Base-by-base conservation (phyloP, 2,113 vertebrate genomes). In the Strigops habroptila region DNA sequence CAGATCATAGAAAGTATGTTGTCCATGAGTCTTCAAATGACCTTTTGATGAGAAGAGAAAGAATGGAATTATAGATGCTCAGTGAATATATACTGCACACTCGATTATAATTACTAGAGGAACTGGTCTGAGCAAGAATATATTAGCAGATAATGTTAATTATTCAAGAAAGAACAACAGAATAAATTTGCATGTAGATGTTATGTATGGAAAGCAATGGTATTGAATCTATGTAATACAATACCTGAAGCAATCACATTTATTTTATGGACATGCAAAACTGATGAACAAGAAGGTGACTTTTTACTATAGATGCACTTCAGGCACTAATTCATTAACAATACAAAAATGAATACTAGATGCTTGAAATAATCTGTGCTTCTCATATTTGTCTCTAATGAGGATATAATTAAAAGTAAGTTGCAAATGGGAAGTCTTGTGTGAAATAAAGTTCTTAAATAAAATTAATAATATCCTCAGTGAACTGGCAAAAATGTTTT, bases 371-470 rank as follows among this genome's bases (percentile, higher is more conserved):
- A 95, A 94, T 25, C 78, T 84, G 52, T 88, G 74, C 73, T 97
- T 96, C 96, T 97, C 91, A 62, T 96, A 97, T 94, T 95, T 91
- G 43, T 95, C 82, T 83, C 90, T 97, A 97, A 96, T 96, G 95
- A 97, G 95, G 96, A 84, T 93, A 96, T 96, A 97, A 97, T 97
- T 97, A 97, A 96, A 95, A 96, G 82, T 77, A 94, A 96, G 64
- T 93, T 97, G 87, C 70, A 95, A 96, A 96, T 92, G 68, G 91
- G 84, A 96, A 94, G 93, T 93, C 95, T 97, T 88, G 55, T 90
- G 90, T 94, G 93, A 97, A 97, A 97, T 96, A 80, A 75, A 97
- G 76, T 95, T 92, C 77, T 91, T 75, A 91, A 94, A 51, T 77
- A 86, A 95, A 95, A 96, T 94, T 73, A 91, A 83, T 87, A 91